Evolutionary conservation across 2,888 invertebrate genomes (phyloP).

Genomic region (Tipula unca): DNA sequence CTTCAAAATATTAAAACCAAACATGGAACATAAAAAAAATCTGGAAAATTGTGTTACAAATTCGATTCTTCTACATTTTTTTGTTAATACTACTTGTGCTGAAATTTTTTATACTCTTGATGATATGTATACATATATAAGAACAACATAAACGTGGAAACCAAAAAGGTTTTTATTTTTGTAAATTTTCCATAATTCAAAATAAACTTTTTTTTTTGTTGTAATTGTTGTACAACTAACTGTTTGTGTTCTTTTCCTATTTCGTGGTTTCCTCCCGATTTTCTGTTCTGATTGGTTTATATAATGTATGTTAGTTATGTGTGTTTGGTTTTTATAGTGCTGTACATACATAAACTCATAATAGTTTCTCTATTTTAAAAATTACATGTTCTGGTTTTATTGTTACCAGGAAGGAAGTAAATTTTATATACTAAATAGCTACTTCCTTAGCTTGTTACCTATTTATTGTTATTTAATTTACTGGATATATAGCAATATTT

Average conservation of each 20-base stretch:
- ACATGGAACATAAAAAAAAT: background rate
- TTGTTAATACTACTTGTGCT: background rate
- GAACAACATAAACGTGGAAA: background rate
- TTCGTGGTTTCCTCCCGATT: background rate
- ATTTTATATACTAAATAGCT: background rate
- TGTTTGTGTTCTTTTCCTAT: background rate
- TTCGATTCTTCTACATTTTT: background rate
- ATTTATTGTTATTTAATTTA: constrained; percentile 8
- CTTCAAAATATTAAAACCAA: background rate
- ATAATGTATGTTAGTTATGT: no score
- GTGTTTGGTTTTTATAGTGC: background rate
- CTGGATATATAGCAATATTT: background rate
- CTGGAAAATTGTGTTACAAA: background rate
- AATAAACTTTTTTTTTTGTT: background rate
- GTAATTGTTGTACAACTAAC: background rate
- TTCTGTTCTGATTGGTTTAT: background rate
- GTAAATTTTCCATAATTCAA: background rate
- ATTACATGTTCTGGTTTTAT: background rate
- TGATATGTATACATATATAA: background rate
- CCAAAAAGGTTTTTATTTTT: background rate
- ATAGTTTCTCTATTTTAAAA: background rate
- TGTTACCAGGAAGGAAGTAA: background rate
- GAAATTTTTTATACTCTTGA: background rate
- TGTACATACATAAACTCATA: background rate
- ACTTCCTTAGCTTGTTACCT: background rate